Base-by-base conservation (phyloP, 2,113 vertebrate species). In the Brevimyrus niger region DNA sequence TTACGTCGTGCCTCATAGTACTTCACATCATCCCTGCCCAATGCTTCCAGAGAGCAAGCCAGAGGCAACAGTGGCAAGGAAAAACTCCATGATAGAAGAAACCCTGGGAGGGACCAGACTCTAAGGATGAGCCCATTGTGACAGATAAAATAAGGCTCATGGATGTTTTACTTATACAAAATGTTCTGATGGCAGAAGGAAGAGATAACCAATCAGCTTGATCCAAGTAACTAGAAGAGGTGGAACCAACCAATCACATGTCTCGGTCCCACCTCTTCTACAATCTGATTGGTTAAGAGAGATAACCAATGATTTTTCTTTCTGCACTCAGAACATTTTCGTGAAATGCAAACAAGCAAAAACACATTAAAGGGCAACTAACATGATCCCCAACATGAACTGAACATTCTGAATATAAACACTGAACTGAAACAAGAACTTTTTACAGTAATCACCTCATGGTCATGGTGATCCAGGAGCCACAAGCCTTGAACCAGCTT, bases 381-480 rank as follows among this genome's bases (percentile, higher is more conserved):
- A 44, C 38, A 55, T 55, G 19, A 55, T 55, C 19, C 21, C n/a
- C 8, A 27, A 44, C 61, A 88, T 47, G 15, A 55, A 55, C 53
- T 55, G 19, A 21, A 55, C 53, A 55, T 55, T 21, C 53, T 55
- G 53, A 55, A 55, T 55, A 21, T 55, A 21, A 55, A 55, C 5
- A 7, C 5, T 55, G 53, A 15, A 17, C 1, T n/a, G 76, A n/a
- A 31, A 15, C 47, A 38, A 55, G 38, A 13, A n/a, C 9, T 15
- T 69, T 47, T 47, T 27, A 58, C 15, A 87, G 50, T 46, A 1
- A 48, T 51, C 93, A 99, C 98, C 95, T 98, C 97, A 83, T 97
- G 97, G 91, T 99, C 97, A 88, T 95, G 96, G 92, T 98, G 98
- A 94, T 99, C 98, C 89, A 99, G 95, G 69, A 98, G 95, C 98